Conservation (phyloP, 2,113 vertebrate genomes). For the Cyanoramphus novaezelandiae region DNA sequence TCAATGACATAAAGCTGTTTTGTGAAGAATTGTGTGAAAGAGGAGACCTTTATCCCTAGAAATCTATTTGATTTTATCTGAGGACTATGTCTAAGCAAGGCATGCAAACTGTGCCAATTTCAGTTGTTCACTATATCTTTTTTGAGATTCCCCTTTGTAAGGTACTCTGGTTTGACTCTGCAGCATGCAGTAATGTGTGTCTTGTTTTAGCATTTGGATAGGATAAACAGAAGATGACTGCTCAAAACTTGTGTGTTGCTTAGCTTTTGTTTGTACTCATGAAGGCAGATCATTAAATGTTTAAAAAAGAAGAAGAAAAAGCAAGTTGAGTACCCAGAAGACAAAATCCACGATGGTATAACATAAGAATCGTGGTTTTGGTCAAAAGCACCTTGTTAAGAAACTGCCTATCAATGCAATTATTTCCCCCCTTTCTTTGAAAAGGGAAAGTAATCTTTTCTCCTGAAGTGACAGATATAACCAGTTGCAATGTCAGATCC, state of each 20-base stretch:
- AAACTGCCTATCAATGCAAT: background rate
- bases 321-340: background rate
- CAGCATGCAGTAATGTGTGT: background rate
- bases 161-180: background rate
- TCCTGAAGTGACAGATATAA: background rate
- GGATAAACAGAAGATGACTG: background rate
- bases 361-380: fast-evolving
- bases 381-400: background rate
- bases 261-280: background rate
- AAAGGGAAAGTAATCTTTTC: background rate
- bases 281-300: background rate
- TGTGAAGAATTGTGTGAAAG: background rate
- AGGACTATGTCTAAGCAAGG: background rate
- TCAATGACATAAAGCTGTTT: background rate
- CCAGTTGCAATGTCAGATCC: background rate
- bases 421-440: background rate
- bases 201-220: background rate
- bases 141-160: background rate
- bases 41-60: background rate
- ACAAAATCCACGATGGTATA: background rate
- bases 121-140: background rate
- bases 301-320: background rate
- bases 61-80: background rate
- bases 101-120: background rate
- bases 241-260: background rate